phyloP scores from a whole-genome alignment of 2,797 vertebrate species.

The Stomatorhinus walkeri region DNA sequence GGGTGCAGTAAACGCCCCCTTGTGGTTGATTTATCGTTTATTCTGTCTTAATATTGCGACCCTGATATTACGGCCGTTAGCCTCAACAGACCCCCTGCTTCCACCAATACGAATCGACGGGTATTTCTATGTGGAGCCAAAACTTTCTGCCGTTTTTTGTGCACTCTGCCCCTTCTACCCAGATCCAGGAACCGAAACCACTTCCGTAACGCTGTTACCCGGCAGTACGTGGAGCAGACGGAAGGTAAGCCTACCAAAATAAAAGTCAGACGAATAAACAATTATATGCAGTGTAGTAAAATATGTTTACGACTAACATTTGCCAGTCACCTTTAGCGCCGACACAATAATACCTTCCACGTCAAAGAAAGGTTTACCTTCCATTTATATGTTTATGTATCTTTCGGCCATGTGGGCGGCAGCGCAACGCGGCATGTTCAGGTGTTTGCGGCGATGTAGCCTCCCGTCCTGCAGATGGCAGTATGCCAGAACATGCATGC shows the following conservation, averaged over 20 bases:
- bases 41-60: not conserved
- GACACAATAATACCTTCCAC: not conserved
- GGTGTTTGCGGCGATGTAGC: not conserved
- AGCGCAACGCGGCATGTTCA: not conserved
- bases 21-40: not conserved
- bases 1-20: not conserved
- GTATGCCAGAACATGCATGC: not conserved
- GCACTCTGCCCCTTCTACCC: not conserved
- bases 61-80: not conserved
- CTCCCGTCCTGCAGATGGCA: conserved; percentile 16
- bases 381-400: not conserved
- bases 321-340: not conserved
- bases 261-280: not conserved
- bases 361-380: not conserved
- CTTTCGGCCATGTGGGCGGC: not conserved
- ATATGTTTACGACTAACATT: not conserved
- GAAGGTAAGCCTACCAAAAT: conserved; percentile 2
- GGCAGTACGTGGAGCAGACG: not conserved
- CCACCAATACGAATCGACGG: not conserved
- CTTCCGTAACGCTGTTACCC: not conserved
- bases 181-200: not conserved
- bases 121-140: not conserved
- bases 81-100: not conserved
- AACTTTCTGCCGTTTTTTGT: not conserved
- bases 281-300: not conserved